These are phyloP conservation scores for Papilio gigon DNA, from an alignment of 2,888 invertebrate genomes.

Conservation along the genomic window DNA sequence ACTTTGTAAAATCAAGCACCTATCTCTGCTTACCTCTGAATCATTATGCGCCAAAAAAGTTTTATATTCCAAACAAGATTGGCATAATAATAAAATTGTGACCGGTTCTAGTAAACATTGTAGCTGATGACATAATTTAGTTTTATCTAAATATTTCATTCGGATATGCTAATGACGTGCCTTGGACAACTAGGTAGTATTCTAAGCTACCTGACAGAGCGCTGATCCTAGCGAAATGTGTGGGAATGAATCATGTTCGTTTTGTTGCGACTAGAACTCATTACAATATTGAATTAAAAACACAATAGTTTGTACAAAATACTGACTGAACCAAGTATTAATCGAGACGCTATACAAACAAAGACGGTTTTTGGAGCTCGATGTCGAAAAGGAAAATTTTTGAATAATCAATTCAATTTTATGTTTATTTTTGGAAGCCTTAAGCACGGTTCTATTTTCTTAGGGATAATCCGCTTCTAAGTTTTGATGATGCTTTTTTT, in stretches of 20 bases:
- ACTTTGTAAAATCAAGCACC: not conserved
- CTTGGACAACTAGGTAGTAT: not conserved
- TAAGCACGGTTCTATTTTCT: not conserved
- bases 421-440: not conserved
- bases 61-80: not conserved
- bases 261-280: not conserved
- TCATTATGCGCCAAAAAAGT: no score
- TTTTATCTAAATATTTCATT: not conserved
- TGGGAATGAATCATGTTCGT: not conserved
- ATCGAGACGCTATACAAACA: no score
- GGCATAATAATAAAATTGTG: not conserved
- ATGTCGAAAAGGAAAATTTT: no score
- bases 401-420: no score
- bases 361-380: no score
- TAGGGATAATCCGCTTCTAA: not conserved
- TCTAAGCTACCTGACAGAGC: not conserved
- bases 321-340: no score
- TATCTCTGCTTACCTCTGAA: no score
- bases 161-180: not conserved
- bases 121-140: slow-evolving; percentile 3
- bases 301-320: no score
- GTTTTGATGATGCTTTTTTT: not conserved
- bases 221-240: not conserved
- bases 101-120: not conserved
- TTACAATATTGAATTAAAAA: not conserved